phyloP scores from a whole-genome alignment of 2,113 vertebrate genomes.

The Halichoeres trimaculatus region DNA sequence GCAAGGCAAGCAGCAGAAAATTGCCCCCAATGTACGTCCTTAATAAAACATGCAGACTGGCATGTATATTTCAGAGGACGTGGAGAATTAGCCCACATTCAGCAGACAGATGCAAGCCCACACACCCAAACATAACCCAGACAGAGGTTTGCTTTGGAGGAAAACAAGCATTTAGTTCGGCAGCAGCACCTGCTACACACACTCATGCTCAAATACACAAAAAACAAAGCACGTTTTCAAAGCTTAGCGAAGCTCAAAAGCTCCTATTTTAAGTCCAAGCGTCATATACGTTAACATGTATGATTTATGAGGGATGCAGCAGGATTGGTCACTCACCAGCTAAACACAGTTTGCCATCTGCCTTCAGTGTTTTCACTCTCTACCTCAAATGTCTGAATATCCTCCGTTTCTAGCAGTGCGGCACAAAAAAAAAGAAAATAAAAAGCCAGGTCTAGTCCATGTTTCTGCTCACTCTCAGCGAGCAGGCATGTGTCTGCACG shows the following conservation, averaged over 20 bases:
- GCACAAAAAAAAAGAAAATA: slow-evolving; percentile 15
- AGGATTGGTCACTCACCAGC: slow-evolving; percentile 71
- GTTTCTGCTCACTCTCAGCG: not conserved
- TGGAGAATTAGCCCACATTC: slow-evolving; percentile 74
- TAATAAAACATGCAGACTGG: slow-evolving; percentile 75
- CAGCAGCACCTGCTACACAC: slow-evolving; percentile 37
- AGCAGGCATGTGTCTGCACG: slow-evolving; percentile 45
- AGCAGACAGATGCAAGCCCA: slow-evolving; percentile 59
- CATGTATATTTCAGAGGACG: slow-evolving; percentile 78
- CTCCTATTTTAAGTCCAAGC: not conserved
- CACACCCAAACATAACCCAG: slow-evolving; percentile 68
- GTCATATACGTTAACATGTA: not conserved
- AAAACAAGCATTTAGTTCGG: slow-evolving; percentile 25
- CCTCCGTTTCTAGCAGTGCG: slow-evolving; percentile 10
- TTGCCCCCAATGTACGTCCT: slow-evolving; percentile 57
- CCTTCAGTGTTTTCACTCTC: slow-evolving; percentile 36
- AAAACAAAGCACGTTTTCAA: not conserved
- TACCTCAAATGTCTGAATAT: slow-evolving; percentile 43
- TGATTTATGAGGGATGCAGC: slow-evolving; percentile 22
- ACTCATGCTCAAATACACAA: slow-evolving; percentile 28
- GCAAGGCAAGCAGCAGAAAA: slow-evolving; percentile 65
- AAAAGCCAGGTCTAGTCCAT: slow-evolving; percentile 41
- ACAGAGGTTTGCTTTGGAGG: slow-evolving; percentile 33
- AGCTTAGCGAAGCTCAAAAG: not conserved
- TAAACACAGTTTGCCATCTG: slow-evolving; percentile 74